These are phyloP conservation scores for Brachionus paranguensis DNA, from an alignment of 1,140 invertebrate genomes.

Conservation along the genomic window DNA sequence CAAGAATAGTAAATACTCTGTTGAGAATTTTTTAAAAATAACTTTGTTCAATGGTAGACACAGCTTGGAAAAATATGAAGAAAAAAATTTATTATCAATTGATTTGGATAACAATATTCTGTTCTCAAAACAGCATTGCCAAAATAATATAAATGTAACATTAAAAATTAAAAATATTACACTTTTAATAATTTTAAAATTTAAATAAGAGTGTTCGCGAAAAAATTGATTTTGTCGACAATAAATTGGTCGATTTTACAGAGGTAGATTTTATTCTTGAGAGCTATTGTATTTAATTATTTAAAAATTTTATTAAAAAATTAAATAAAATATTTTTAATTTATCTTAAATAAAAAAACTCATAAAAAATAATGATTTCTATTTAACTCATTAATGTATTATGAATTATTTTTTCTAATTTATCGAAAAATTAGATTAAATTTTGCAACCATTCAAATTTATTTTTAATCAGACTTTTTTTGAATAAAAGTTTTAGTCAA, in stretches of 20 bases:
- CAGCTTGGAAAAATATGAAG: constrained; percentile 6
- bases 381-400: no score
- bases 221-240: neutral
- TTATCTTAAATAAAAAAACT: neutral
- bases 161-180: neutral
- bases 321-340: neutral
- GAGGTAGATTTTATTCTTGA: constrained; percentile 18
- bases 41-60: neutral
- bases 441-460: no score
- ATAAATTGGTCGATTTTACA: neutral
- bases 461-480: no score
- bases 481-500: no score
- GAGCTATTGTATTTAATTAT: neutral
- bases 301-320: no score
- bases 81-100: neutral
- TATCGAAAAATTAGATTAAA: no score
- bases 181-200: neutral
- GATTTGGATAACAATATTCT: constrained; percentile 18
- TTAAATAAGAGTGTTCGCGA: neutral
- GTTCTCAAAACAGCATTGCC: neutral
- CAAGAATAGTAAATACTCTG: constrained; percentile 11
- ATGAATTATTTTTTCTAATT: no score
- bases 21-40: constrained; percentile 7
- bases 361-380: neutral
- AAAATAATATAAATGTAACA: neutral